Evolutionary conservation across 1,140 invertebrate species (phyloP).

Genomic region (Heliconius congener): DNA sequence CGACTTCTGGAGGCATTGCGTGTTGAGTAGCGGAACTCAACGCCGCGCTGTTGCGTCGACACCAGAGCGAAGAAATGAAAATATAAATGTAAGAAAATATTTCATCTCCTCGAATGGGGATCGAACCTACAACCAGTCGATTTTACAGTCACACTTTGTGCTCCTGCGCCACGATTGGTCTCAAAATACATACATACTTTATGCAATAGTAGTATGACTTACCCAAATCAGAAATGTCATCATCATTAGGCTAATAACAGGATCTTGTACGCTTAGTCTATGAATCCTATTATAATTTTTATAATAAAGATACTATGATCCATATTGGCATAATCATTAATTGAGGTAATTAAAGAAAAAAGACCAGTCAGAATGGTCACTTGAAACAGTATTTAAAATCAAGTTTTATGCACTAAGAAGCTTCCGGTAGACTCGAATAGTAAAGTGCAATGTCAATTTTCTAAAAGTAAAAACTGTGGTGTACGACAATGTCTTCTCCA

Average conservation of each 20-base stretch:
- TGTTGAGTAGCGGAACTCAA: too few species aligned
- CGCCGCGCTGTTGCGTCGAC: too few species aligned
- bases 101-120: too few species aligned
- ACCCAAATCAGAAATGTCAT: not conserved
- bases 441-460: not conserved
- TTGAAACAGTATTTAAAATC: conserved; percentile 15
- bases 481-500: not conserved
- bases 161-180: too few species aligned
- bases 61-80: too few species aligned
- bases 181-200: not conserved
- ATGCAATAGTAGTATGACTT: not conserved
- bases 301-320: not conserved
- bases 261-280: not conserved
- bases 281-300: not conserved
- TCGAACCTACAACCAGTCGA: too few species aligned
- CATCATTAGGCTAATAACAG: conserved; percentile 14
- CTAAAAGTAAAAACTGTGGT: not conserved
- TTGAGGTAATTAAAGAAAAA: conserved; percentile 5
- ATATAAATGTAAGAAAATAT: too few species aligned
- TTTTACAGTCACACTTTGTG: too few species aligned
- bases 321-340: not conserved
- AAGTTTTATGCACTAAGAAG: not conserved
- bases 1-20: too few species aligned
- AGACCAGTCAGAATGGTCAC: not conserved
- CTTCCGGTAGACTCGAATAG: not conserved